These are phyloP conservation scores for Dicrurus megarhynchus DNA, from an alignment of 2,113 vertebrate species.

Conservation along the genomic window DNA sequence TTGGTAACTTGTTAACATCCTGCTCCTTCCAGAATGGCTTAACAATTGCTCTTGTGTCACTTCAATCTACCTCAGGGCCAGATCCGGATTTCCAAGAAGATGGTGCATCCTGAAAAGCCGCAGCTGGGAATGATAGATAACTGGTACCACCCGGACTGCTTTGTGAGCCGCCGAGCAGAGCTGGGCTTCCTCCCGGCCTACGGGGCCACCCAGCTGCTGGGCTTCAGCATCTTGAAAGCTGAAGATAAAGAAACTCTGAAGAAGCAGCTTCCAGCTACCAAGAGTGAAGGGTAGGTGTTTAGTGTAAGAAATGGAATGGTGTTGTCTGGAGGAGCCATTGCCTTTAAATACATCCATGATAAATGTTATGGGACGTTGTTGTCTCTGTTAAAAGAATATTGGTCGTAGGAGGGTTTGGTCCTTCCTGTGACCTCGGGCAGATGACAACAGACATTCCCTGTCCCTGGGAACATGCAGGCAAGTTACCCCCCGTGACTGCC, in stretches of 20 bases:
- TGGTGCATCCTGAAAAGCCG: conserved; percentile 90
- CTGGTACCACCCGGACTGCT: conserved; percentile 95
- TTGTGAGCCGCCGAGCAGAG: conserved; percentile 84
- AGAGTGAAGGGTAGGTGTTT: conserved; percentile 83
- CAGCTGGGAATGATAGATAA: conserved; percentile 97
- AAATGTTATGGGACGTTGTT: background rate
- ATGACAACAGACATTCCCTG: background rate
- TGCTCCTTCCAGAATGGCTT: background rate
- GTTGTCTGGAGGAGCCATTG: background rate
- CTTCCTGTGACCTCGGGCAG: background rate
- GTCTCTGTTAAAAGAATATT: background rate
- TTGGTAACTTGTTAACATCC: background rate
- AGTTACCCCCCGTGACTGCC: background rate
- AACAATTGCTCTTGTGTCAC: background rate
- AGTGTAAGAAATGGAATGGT: background rate
- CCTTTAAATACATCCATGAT: background rate
- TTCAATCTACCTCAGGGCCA: conserved; percentile 79
- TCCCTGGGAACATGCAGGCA: background rate
- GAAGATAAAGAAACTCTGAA: conserved; percentile 91
- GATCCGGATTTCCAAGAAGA: conserved; percentile 94
- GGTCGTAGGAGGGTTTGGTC: background rate
- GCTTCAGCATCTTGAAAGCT: conserved; percentile 80
- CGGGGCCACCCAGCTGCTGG: conserved; percentile 85
- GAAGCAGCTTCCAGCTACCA: conserved; percentile 85
- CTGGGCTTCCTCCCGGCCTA: conserved; percentile 86